A percentile compares a stretch with the other conserved stretches of the same genome.
Evolutionary conservation across 2,113 vertebrate species (phyloP).

Genomic region (Rhagologus leucostigma): DNA sequence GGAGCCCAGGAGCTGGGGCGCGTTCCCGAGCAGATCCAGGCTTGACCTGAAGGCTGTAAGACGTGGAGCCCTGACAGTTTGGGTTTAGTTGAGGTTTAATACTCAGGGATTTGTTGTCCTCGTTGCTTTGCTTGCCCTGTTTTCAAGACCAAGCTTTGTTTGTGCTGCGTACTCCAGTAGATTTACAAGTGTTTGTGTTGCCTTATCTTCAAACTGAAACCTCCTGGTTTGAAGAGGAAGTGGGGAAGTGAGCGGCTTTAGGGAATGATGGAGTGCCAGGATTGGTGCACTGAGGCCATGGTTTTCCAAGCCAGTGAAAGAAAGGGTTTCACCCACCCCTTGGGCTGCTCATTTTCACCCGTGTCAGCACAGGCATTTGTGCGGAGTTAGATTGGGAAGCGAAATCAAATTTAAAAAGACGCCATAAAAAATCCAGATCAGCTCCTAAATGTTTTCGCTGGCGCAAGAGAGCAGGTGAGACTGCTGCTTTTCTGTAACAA

Average conservation of each 20-base stretch:
- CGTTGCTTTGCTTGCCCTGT: neutral
- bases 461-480: neutral
- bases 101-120: too few relatives aligned
- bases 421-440: neutral
- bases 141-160: neutral
- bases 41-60: neutral
- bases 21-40: neutral
- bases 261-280: neutral
- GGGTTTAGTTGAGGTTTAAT: neutral
- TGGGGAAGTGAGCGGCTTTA: neutral
- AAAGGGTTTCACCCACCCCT: neutral
- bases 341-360: constrained; percentile 19
- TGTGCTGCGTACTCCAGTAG: neutral
- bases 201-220: neutral
- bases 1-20: neutral
- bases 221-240: neutral
- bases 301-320: neutral
- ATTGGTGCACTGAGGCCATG: neutral
- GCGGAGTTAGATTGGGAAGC: neutral
- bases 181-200: neutral
- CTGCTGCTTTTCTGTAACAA: neutral
- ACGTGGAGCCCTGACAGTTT: neutral
- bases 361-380: neutral
- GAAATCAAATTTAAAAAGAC: neutral
- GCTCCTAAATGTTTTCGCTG: neutral